These are phyloP conservation scores for Craterocephalus amniculus DNA, from an alignment of 2,797 vertebrate genomes.

Conservation along the genomic window DNA sequence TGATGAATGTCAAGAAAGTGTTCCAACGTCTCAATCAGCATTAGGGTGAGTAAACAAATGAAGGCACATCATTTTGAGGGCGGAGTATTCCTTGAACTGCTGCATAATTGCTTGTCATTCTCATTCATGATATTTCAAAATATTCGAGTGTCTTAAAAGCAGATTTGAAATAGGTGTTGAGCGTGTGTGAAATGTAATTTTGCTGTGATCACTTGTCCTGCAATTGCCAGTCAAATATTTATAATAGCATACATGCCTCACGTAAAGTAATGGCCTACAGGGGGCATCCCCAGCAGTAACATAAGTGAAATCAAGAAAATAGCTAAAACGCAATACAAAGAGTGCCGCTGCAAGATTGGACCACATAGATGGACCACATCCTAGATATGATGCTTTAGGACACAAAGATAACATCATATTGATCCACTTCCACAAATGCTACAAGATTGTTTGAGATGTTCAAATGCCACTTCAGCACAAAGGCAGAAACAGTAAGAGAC, in stretches of 20 bases:
- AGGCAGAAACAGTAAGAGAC: background rate
- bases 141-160: too few species aligned
- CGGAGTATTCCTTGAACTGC: too few species aligned
- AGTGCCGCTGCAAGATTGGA: constrained; percentile 18
- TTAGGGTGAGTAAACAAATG: too few species aligned
- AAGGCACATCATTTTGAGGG: too few species aligned
- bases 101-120: constrained; percentile 63
- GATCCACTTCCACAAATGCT: constrained; percentile 53
- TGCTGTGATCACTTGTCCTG: background rate
- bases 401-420: constrained; percentile 56
- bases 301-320: background rate
- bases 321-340: background rate
- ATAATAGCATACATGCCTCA: background rate
- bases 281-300: background rate
- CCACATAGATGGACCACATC: constrained; percentile 50
- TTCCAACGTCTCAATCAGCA: too few species aligned
- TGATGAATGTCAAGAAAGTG: too few species aligned
- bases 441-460: constrained; percentile 42
- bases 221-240: background rate
- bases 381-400: constrained; percentile 61
- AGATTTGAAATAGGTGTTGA: too few species aligned
- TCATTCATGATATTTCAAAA: background rate
- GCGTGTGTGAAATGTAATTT: too few species aligned
- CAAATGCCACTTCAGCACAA: constrained; percentile 18
- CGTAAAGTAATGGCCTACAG: background rate